Conservation (phyloP, 2,113 vertebrate genomes). For the Alectura lathami region DNA sequence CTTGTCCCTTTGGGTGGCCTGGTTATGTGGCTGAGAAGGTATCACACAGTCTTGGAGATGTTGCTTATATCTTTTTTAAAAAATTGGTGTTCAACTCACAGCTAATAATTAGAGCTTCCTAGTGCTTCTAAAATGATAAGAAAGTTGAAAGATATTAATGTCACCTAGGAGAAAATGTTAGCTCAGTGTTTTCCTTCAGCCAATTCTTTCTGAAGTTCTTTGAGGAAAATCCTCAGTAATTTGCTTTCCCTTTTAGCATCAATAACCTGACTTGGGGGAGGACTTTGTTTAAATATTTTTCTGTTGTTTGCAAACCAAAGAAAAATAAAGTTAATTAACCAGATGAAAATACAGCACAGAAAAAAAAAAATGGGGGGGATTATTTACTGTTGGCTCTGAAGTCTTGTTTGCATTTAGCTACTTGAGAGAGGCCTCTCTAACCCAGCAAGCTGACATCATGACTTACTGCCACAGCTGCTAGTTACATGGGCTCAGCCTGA, state of each 20-base stretch:
- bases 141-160: constrained; percentile 23
- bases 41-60: neutral
- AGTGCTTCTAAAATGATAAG: constrained; percentile 11
- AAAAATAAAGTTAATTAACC: constrained; percentile 54
- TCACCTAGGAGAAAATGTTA: constrained; percentile 24
- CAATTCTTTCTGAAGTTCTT: constrained; percentile 28
- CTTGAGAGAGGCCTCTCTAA: neutral
- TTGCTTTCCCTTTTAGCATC: constrained; percentile 38
- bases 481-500: neutral
- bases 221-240: constrained; percentile 32
- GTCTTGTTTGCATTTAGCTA: neutral
- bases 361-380: neutral
- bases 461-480: neutral
- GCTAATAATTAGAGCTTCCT: constrained; percentile 5
- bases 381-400: neutral
- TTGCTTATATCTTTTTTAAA: neutral
- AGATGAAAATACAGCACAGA: neutral
- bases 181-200: neutral
- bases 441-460: neutral
- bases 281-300: constrained; percentile 26
- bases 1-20: accelerated
- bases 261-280: neutral
- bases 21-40: neutral
- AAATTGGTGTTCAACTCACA: neutral
- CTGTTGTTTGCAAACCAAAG: constrained; percentile 47